Base-by-base conservation (phyloP, 2,888 invertebrate species). In the Micropterix aruncella region DNA sequence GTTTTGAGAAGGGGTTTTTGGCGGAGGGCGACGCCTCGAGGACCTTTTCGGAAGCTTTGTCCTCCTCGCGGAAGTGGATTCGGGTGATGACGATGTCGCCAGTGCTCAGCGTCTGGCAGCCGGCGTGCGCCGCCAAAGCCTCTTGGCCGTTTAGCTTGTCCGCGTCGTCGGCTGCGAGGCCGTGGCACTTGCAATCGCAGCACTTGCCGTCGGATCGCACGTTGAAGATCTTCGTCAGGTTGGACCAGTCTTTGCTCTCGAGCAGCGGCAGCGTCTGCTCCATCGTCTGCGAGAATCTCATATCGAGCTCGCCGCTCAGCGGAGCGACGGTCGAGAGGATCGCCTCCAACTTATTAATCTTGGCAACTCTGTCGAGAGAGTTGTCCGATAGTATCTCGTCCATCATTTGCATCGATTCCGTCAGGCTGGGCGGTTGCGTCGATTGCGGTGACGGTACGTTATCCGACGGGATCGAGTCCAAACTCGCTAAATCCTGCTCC, bases 11-110 rank as follows among this genome's bases (percentile, higher is more conserved):
- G 7, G 27, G 27, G 12, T 27, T 56, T 55, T 69, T 70, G 56
- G 60, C 64, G 44, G 58, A 51, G 5, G 70, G 67, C 9, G 66
- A 60, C n/a, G 70, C 70, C 49, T 70, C 71, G 1, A 71, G 56
- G 46, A 65, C 61, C 51, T 68, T 62, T 52, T 72, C 71, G 41
- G 67, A 65, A 1, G 56, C 51, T 51, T 70, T 72, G 47, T 71
- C 71, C 51, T 72, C 71, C 50, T 72, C 71, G 40, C 69, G 59
- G 57, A 70, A 71, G 54, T 71, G 70, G 56, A 91, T 87, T 64
- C 86, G 83, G 39, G 90, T 91, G 55, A 92, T 89, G 44, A 91
- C 91, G 57, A 93, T 87, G 60, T 92, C 92, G 42, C 92, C 92
- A 15, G 92, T 92, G 60, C 90, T 90, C 40, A 90, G 70, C 2